Evolutionary conservation across 2,113 vertebrate species (phyloP), one percentile per base, ranked within the genome.

Genomic region (Aspidoscelis tigris): DNA sequence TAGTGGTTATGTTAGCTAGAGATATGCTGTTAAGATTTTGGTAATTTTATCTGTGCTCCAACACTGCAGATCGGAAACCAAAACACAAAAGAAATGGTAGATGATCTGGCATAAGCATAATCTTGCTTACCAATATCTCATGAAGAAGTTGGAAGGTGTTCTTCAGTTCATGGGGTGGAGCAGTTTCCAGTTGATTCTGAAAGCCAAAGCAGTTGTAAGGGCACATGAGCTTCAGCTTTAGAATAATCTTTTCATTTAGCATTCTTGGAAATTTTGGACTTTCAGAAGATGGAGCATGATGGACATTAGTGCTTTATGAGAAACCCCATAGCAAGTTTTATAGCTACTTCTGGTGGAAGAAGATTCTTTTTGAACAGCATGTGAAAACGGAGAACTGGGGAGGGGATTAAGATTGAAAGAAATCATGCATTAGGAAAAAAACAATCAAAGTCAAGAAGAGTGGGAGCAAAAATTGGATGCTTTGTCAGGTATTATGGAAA

Each of bases 141-240:
- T 99, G 97, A 77, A 99, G 97, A 90, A 99, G 96, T 77, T 98
- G 98, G 94, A 99, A 99, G 66, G 97, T 96, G 74, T 99, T 99
- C 95, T 99, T 99, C 82, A 99, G 95, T 86, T 99, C 99, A 85
- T 99, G 98, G 86, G 98, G 98, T 1, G 99, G 98, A 85, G 98
- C 98, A 1, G 97, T 97, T 94, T 99, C 98, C 93, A 99, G 95
- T 82, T 99, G 99, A 80, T 96, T 98, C 99, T 99, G 90, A 1
- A 41, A 1, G 39, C 4, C 71, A 89, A 44, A 90, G 33, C 0
- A 82, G 44, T 3, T 53, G 21, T 11, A 84, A 73, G 77, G 87
- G 53, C 3, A 76, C 0, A 20, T 41, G 5, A 84, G 22, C 41
- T 71, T 21, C 20, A 55, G 64, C 5, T 11, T 16, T n/a, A 71